Percentiles rank a stretch among this genome's conserved stretches.
These are phyloP conservation scores for Sesia bembeciformis DNA, from an alignment of 2,888 invertebrate genomes.

Conservation along the genomic window DNA sequence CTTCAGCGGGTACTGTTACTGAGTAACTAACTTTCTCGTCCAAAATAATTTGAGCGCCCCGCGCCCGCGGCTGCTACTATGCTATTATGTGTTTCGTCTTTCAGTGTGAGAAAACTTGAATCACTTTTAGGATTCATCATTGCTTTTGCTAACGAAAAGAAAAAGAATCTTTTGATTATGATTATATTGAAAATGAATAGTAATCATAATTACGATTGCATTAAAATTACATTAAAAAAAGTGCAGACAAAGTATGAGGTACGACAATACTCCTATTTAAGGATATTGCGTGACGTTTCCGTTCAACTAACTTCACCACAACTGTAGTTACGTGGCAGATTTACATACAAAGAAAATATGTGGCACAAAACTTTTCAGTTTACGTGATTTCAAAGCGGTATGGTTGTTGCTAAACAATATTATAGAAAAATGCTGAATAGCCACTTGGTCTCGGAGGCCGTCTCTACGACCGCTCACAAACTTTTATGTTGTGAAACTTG, in stretches of 20 bases:
- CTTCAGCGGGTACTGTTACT: conserved; percentile 15
- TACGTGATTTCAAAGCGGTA: conserved; percentile 10
- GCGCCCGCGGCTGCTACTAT: conserved; percentile 21
- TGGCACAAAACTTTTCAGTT: neutral
- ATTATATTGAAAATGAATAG: too few species aligned
- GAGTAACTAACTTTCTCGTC: conserved; percentile 27
- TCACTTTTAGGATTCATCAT: conserved; percentile 28
- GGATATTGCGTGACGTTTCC: too few species aligned
- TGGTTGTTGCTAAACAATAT: conserved; percentile 22
- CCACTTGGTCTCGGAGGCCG: conserved; percentile 36
- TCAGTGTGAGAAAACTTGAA: conserved; percentile 42
- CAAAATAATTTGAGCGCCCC: conserved; percentile 39
- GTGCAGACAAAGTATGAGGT: too few species aligned
- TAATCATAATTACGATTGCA: too few species aligned
- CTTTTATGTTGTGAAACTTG: conserved; percentile 62
- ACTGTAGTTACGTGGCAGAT: neutral
- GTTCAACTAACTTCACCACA: neutral
- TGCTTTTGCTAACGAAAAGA: too few species aligned
- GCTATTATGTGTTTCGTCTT: conserved; percentile 53
- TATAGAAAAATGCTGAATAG: conserved; percentile 47
- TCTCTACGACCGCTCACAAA: conserved; percentile 40
- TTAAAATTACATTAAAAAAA: too few species aligned
- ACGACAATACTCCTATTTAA: too few species aligned
- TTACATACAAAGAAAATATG: neutral
- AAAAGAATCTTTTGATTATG: too few species aligned